phyloP scores from a whole-genome alignment of 2,797 vertebrate species.

The Arrhamphus sclerolepis region DNA sequence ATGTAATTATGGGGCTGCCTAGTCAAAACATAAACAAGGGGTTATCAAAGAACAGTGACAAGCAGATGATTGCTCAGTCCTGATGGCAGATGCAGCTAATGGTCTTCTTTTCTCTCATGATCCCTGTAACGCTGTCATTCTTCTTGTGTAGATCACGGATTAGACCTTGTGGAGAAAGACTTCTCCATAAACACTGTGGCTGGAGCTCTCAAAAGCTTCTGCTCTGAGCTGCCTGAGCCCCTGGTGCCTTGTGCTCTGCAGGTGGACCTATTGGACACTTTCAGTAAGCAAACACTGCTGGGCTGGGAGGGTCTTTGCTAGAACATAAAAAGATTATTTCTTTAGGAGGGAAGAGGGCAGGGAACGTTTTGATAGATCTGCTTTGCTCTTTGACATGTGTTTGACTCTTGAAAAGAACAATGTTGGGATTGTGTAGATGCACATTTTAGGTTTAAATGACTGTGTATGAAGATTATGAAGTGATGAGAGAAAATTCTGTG shows the following conservation, averaged over 20 bases:
- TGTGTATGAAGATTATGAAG: slow-evolving; percentile 8
- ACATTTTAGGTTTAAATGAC: slow-evolving; percentile 25
- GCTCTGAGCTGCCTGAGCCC: slow-evolving; percentile 95
- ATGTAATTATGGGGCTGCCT: slow-evolving; percentile 52
- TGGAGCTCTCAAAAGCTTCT: slow-evolving; percentile 95
- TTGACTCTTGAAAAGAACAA: slow-evolving; percentile 24
- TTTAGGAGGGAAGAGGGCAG: slow-evolving; percentile 39
- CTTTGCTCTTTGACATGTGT: slow-evolving; percentile 22
- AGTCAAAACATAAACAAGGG: slow-evolving; percentile 56
- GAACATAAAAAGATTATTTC: slow-evolving; percentile 64
- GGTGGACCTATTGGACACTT: slow-evolving; percentile 92
- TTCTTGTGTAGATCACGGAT: slow-evolving; percentile 83
- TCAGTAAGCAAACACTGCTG: slow-evolving; percentile 89
- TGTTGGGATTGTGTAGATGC: slow-evolving; percentile 7
- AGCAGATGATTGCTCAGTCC: slow-evolving; percentile 30
- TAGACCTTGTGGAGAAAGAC: slow-evolving; percentile 96
- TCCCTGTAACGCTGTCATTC: slow-evolving; percentile 24
- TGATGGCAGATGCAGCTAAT: slow-evolving; percentile 20
- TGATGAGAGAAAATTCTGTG: slow-evolving; percentile 21
- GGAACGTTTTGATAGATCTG: slow-evolving; percentile 33
- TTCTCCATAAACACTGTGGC: slow-evolving; percentile 96
- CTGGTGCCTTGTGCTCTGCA: slow-evolving; percentile 92
- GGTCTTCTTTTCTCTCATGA: slow-evolving; percentile 17
- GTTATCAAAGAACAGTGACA: slow-evolving; percentile 47
- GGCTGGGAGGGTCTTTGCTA: slow-evolving; percentile 57